Base-by-base conservation (phyloP, 2,888 invertebrate genomes). In the Notodromas monacha region DNA sequence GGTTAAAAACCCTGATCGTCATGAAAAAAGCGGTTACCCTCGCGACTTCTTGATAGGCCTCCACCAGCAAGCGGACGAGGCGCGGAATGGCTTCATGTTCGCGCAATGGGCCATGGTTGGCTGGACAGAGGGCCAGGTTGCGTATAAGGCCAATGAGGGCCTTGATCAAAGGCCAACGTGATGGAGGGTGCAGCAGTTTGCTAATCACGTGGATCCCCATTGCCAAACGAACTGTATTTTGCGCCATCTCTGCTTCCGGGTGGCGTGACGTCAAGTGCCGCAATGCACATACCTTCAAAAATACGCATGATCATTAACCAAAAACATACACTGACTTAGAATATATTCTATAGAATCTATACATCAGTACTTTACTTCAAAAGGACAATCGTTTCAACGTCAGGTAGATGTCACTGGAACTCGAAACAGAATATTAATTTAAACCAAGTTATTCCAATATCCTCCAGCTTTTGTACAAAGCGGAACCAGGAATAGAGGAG, bases 221-320 rank as follows among this genome's bases (percentile, higher is more conserved):
- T 51, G 81, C 79, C 40, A 72, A 54, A 8, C 84, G 68, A 30
- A 96, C 79, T 2, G 81, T 72, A 53, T 92, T 89, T 55, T 96
- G 96, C 15, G 92, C 96, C 64, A 77, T 67, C 54, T 89, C 86
- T 28, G 84, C 73, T 45, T 89, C 84, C 8, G 72, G 68, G 48
- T 96, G 92, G 26, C 92, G 67, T 27, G 84, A 81, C 2, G 96
- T 96, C 43, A 99, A 60, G 47, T 99, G 96, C 33, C 96, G 67
- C 32, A 99, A 58, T 32, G 92, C 89, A 53, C 96, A 99, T 10
- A 96, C 49, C 51, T 52, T 32, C 5, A 33, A 36, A 30, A 27
- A 10, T 14, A n/a, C n/a, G n/a, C n/a, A n/a, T n/a, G n/a, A n/a
- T n/a, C n/a, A n/a, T n/a, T n/a, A n/a, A n/a, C n/a, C n/a, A n/a